phyloP scores from a whole-genome alignment of 2,797 vertebrate genomes.

The Ceryle rudis region DNA sequence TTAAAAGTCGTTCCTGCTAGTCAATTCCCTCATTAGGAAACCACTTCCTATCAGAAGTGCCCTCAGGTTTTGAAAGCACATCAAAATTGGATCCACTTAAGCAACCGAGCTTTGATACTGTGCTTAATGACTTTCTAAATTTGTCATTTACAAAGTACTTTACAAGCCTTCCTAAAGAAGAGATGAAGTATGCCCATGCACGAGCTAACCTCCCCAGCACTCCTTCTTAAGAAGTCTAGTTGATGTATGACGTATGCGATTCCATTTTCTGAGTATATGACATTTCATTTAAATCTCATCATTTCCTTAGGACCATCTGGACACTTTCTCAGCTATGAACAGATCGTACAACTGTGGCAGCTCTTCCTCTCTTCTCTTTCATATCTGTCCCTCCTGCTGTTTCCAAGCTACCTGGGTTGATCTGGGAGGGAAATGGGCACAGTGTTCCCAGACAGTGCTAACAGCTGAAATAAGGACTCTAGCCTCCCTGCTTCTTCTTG shows the following conservation, averaged over 20 bases:
- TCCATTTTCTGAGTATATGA: constrained; percentile 19
- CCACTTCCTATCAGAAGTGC: constrained; percentile 56
- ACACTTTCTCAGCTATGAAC: background rate
- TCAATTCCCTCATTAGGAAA: constrained; percentile 63
- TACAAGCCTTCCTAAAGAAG: constrained; percentile 31
- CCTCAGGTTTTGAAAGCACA: constrained; percentile 67
- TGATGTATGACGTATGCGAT: background rate
- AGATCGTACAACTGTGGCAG: background rate
- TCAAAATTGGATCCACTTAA: constrained; percentile 72
- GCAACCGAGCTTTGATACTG: constrained; percentile 46
- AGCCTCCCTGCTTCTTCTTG: background rate
- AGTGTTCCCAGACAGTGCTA: background rate
- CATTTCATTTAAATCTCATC: constrained; percentile 29
- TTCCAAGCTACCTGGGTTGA: background rate
- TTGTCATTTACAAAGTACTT: constrained; percentile 62
- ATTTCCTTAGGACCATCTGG: constrained; percentile 38
- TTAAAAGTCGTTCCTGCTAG: constrained; percentile 40
- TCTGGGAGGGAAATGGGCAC: background rate
- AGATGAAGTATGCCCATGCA: constrained; percentile 18
- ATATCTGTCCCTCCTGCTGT: background rate
- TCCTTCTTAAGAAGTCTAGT: background rate
- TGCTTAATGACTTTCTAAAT: constrained; percentile 71
- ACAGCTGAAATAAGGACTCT: background rate
- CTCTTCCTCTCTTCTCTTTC: background rate
- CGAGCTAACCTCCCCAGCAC: background rate